Evolutionary conservation across 2,113 vertebrate species (phyloP), one percentile per base, ranked within the genome.

Genomic region (Morone saxatilis): DNA sequence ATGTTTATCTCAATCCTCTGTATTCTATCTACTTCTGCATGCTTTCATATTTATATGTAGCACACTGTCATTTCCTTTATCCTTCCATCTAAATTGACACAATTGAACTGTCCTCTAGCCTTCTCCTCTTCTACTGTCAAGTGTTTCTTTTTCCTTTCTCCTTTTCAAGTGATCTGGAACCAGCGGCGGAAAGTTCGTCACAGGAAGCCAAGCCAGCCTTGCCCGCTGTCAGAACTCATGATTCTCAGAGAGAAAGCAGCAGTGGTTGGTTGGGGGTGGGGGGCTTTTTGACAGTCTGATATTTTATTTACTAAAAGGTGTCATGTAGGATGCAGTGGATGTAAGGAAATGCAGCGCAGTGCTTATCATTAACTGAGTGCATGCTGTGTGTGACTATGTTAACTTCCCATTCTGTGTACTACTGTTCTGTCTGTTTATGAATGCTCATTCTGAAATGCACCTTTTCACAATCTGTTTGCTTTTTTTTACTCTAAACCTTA

Each of bases 211-310:
- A 71, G 36, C 36, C 59, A 57, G 50, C 59, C 3, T 7, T 25
- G 56, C 66, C 54, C 5, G 4, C 59, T 60, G 72, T 80, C 78
- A 41, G 31, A 75, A 54, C 53, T 11, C 31, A 13, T 80, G 75
- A 71, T 20, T 53, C 19, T 53, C 40, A 6, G 31, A 78, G 53
- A 67, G 60, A 45, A 45, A 74, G 73, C 22, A 36, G 47, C 13
- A 10, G 1, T 1, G 56, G 66, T 36, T n/a, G 43, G 66, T 19
- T 7, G 68, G 78, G 22, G 50, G 40, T 51, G 54, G 19, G 9
- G 16, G 51, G 72, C 65, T 67, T 82, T 86, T 75, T 71, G 70
- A 54, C 41, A 63, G 75, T 51, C 45, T 76, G 53, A 78, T 85
- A 67, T 89, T 86, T 83, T 76, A 67, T 83, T 70, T n/a, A 25